Evolutionary conservation across 2,888 invertebrate species (phyloP).

Genomic region (Seira sanloemensis): DNA sequence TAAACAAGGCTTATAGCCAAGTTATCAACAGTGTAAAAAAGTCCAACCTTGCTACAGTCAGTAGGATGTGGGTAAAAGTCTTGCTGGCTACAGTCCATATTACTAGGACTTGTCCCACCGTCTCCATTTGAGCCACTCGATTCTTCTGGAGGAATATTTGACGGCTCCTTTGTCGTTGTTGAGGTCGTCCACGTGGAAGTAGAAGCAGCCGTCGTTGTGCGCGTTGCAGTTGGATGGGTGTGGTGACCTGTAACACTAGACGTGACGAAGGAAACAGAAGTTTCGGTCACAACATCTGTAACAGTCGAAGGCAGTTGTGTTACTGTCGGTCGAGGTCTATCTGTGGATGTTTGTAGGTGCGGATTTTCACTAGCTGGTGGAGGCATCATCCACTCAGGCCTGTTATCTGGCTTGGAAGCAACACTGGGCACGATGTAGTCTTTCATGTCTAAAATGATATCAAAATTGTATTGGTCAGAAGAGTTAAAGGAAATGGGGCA

Average conservation of each 20-base stretch:
- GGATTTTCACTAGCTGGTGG: slow-evolving; percentile 67
- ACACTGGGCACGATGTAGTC: slow-evolving; percentile 77
- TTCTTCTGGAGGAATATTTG: not conserved
- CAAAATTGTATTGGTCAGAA: too few relatives aligned
- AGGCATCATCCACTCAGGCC: slow-evolving; percentile 65
- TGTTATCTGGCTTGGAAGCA: slow-evolving; percentile 46
- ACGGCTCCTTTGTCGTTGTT: slow-evolving; percentile 15
- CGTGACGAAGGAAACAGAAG: slow-evolving; percentile 42
- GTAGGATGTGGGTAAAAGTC: slow-evolving; percentile 72
- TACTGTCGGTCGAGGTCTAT: slow-evolving; percentile 44
- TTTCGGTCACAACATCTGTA: slow-evolving; percentile 39
- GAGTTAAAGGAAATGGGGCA: too few relatives aligned
- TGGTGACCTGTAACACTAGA: slow-evolving; percentile 63
- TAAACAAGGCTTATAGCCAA: not conserved
- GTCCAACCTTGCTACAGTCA: slow-evolving; percentile 72
- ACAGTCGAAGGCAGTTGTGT: slow-evolving; percentile 24
- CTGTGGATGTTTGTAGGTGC: slow-evolving; percentile 25
- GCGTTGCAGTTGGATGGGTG: slow-evolving; percentile 9
- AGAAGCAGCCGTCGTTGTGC: slow-evolving; percentile 16
- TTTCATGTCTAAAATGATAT: slow-evolving; percentile 80
- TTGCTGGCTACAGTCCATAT: slow-evolving; percentile 69
- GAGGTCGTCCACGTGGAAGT: not conserved
- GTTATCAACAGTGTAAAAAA: not conserved
- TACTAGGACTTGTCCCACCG: not conserved
- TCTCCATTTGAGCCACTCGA: not conserved